phyloP scores from a whole-genome alignment of 2,113 vertebrate species.

The Trinectes maculatus region DNA sequence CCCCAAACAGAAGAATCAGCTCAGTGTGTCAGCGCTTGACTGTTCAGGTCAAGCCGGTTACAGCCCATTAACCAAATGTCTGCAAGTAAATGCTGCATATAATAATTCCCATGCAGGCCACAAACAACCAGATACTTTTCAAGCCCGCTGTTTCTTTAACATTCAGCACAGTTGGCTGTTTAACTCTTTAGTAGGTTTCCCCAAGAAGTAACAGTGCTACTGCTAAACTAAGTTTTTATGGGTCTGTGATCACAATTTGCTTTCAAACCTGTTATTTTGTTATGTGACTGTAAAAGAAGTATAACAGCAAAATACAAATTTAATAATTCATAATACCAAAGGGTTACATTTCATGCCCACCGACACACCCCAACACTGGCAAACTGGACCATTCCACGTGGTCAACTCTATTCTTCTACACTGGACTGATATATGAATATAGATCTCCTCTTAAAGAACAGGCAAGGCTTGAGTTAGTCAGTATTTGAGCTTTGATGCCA shows the following conservation, averaged over 20 bases:
- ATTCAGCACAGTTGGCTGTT: slow-evolving; percentile 22
- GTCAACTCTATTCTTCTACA: background rate
- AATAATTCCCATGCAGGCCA: slow-evolving; percentile 22
- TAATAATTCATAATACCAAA: too few species aligned
- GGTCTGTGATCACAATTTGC: slow-evolving; percentile 12
- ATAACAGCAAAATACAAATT: too few species aligned
- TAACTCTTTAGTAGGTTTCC: slow-evolving; percentile 52
- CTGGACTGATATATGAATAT: slow-evolving; percentile 6
- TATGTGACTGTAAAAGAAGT: slow-evolving; percentile 8
- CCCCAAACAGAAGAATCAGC: slow-evolving; percentile 44
- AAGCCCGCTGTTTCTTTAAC: slow-evolving; percentile 54
- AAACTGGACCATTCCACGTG: slow-evolving; percentile 19
- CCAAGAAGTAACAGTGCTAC: slow-evolving; percentile 9
- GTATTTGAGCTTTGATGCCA: slow-evolving; percentile 32
- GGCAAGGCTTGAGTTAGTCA: too few species aligned
- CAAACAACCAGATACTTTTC: slow-evolving; percentile 11
- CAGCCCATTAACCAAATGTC: slow-evolving; percentile 24
- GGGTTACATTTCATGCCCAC: too few species aligned
- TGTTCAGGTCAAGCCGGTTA: slow-evolving; percentile 29
- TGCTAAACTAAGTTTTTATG: slow-evolving; percentile 33
- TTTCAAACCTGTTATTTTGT: slow-evolving; percentile 27
- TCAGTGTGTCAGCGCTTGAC: slow-evolving; percentile 31
- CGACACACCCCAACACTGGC: too few species aligned
- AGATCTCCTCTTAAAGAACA: background rate
- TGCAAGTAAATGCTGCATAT: slow-evolving; percentile 16